Evolutionary conservation across 2,797 vertebrate species (phyloP).

Genomic region (Lerista edwardsae): DNA sequence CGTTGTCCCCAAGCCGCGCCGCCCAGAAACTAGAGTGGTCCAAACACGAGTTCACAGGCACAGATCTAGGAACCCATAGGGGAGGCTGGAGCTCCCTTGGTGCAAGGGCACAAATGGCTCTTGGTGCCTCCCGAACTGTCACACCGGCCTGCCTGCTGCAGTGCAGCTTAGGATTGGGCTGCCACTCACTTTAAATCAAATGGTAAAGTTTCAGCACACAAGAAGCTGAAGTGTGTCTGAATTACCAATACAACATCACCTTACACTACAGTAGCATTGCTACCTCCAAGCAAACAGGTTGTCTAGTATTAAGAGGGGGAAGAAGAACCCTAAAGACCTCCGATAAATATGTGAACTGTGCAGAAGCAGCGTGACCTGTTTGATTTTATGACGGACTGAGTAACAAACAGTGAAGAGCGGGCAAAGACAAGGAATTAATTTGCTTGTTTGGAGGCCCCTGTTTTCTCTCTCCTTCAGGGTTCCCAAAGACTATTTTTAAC

Average conservation of each 20-base stretch:
- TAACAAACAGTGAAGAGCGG: slow-evolving; percentile 45
- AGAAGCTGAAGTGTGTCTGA: not conserved
- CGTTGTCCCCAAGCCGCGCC: no score
- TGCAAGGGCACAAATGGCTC: no score
- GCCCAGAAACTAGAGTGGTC: no score
- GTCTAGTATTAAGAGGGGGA: not conserved
- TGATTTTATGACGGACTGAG: slow-evolving; percentile 28
- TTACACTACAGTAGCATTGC: not conserved
- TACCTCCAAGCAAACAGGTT: slow-evolving; percentile 13
- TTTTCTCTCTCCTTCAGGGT: slow-evolving; percentile 26
- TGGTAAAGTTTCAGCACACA: not conserved
- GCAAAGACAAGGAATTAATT: slow-evolving; percentile 54
- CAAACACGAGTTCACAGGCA: no score
- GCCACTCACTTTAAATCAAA: not conserved
- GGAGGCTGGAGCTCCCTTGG: no score
- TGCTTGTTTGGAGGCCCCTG: slow-evolving; percentile 39
- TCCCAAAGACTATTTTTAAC: slow-evolving; percentile 42
- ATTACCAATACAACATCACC: not conserved
- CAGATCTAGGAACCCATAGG: no score
- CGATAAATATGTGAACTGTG: slow-evolving; percentile 28
- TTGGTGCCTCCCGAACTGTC: no score
- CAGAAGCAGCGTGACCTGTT: slow-evolving; percentile 15
- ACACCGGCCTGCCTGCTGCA: no score
- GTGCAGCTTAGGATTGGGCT: no score
- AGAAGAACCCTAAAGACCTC: slow-evolving; percentile 23